These are phyloP conservation scores for Hylomyscus alleni DNA, from an alignment of 2,797 vertebrate species.

Conservation along the genomic window DNA sequence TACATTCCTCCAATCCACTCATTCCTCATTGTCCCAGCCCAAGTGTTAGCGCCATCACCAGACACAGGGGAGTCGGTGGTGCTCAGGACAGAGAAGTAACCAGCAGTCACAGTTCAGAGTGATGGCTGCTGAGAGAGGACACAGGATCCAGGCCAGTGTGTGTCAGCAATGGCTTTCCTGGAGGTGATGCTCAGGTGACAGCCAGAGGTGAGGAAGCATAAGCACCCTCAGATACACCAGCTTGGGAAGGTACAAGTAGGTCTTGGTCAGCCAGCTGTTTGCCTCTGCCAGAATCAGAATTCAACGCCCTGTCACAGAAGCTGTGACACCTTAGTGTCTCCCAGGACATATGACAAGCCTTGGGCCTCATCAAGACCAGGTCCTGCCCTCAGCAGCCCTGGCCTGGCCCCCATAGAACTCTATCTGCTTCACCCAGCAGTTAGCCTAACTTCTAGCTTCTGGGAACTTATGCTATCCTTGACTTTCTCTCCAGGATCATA, in stretches of 20 bases:
- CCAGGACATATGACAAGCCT: neutral
- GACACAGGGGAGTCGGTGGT: neutral
- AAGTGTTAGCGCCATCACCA: neutral
- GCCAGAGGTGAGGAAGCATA: neutral
- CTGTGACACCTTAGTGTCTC: neutral
- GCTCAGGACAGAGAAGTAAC: neutral
- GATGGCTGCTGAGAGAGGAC: neutral
- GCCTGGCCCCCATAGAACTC: neutral
- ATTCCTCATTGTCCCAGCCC: neutral
- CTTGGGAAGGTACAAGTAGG: neutral
- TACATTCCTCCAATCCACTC: neutral
- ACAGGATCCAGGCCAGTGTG: neutral
- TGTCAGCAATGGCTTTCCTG: constrained; percentile 47
- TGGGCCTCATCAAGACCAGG: neutral
- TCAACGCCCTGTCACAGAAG: neutral
- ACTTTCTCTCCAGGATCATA: fast-evolving
- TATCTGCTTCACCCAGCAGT: neutral
- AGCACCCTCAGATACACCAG: neutral
- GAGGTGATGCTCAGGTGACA: constrained; percentile 44
- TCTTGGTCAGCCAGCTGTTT: neutral
- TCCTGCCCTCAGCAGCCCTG: neutral
- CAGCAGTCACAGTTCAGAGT: neutral
- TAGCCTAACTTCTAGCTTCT: neutral
- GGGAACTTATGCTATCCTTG: neutral
- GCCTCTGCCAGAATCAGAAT: neutral